phyloP scores from a whole-genome alignment of 2,888 invertebrate species.

The Leucophenga montana region DNA sequence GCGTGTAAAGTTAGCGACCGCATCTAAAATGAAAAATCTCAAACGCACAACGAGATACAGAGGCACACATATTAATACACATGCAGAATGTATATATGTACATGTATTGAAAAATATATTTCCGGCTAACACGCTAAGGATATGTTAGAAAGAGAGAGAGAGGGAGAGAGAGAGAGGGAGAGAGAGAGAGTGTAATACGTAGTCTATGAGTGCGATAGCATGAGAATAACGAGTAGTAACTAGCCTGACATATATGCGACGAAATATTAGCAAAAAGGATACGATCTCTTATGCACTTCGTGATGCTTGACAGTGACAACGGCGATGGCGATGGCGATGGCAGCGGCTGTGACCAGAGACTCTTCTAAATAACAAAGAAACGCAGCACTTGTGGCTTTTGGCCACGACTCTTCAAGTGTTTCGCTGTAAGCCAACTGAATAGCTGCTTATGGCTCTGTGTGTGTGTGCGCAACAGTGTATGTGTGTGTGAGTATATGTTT shows the following conservation, averaged over 20 bases:
- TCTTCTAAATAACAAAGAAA: conserved; percentile 31
- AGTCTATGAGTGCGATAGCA: too few species aligned
- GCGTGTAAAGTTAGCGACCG: conserved; percentile 44
- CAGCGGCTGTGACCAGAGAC: conserved; percentile 16
- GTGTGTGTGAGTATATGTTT: conserved; percentile 25
- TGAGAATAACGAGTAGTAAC: neutral
- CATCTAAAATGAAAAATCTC: conserved; percentile 67
- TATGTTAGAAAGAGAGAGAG: too few species aligned
- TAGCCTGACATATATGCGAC: conserved; percentile 23
- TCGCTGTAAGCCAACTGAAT: neutral
- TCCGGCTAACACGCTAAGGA: neutral
- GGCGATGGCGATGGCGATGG: neutral
- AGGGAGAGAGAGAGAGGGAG: too few species aligned
- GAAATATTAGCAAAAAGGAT: conserved; percentile 35
- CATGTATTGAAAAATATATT: neutral
- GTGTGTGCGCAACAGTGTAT: conserved; percentile 21
- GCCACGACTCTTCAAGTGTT: conserved; percentile 24
- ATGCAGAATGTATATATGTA: too few species aligned
- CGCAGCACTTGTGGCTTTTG: conserved; percentile 38
- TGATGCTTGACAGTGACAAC: too few species aligned
- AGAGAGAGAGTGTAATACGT: too few species aligned
- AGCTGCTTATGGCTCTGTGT: conserved; percentile 16
- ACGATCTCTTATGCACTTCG: conserved; percentile 32
- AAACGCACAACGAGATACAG: conserved; percentile 39
- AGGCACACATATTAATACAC: neutral